Conservation (phyloP, 2,113 vertebrate genomes). For the Tragelaphus buxtoni region DNA sequence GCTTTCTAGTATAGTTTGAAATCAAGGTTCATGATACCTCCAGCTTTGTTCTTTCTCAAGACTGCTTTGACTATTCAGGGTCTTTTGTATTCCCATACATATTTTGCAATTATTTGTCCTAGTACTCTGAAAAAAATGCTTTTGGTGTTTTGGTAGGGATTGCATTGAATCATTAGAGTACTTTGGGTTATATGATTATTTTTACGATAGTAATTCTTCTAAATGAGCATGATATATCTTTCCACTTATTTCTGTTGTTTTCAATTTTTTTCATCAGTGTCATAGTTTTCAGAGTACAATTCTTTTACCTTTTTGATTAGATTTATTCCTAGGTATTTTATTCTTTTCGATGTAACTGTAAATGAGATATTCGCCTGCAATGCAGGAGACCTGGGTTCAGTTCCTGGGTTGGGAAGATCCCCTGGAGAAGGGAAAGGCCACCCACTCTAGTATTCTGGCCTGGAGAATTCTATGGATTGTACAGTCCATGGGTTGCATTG, state of each 20-base stretch:
- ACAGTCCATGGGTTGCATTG: not conserved
- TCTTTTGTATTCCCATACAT: not conserved
- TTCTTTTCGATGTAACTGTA: not conserved
- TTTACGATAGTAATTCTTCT: not conserved
- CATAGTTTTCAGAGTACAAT: not conserved
- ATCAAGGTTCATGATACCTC: not conserved
- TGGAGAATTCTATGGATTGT: not conserved
- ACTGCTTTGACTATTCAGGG: not conserved
- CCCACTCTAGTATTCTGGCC: not conserved
- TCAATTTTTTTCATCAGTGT: not conserved
- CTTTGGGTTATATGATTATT: not conserved
- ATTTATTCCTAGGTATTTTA: not conserved
- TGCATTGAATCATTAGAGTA: not conserved
- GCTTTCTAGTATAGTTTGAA: not conserved
- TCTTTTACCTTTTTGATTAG: not conserved
- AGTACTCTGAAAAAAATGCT: not conserved
- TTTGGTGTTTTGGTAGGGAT: not conserved
- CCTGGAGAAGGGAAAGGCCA: not conserved
- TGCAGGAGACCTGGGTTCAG: not conserved
- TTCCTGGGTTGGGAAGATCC: not conserved
- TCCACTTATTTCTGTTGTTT: not conserved
- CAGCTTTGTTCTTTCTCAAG: not conserved
- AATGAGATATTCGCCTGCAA: not conserved
- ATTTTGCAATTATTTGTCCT: not conserved
- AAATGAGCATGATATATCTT: not conserved